Base-by-base conservation (phyloP, 2,888 invertebrate genomes). In the Helobdella robusta region DNA sequence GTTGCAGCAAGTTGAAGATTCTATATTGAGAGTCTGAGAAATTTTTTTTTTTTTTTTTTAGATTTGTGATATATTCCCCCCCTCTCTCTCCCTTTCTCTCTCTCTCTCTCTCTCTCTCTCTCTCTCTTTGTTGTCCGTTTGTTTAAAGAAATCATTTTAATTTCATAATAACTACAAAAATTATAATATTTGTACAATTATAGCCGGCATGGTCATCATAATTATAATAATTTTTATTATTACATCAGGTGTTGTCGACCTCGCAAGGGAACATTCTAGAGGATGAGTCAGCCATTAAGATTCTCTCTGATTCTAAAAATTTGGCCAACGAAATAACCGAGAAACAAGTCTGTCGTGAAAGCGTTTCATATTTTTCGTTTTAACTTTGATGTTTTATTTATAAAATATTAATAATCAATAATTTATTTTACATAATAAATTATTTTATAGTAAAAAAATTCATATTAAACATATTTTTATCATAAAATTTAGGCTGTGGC, bases 181-280 rank as follows among this genome's bases (percentile, higher is more conserved):
- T n/a, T n/a, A n/a, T n/a, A n/a, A n/a, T n/a, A n/a, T n/a, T n/a
- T n/a, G n/a, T n/a, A n/a, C n/a, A n/a, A n/a, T n/a, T n/a, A n/a
- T n/a, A n/a, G n/a, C n/a, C n/a, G n/a, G n/a, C n/a, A n/a, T n/a
- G n/a, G n/a, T n/a, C n/a, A n/a, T n/a, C n/a, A n/a, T n/a, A n/a
- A n/a, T n/a, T n/a, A n/a, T n/a, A n/a, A n/a, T n/a, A n/a, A n/a
- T n/a, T n/a, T n/a, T n/a, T n/a, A n/a, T n/a, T n/a, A n/a, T n/a
- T n/a, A n/a, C n/a, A n/a, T n/a, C n/a, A 80, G 70, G 79, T 81
- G 5, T 71, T 81, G 67, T 80, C 81, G 2, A 70, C 77, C 20
- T 81, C 81, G 15, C 79, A 81, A 73, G 81, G 81, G 15, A 82
- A 82, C 71, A 81, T 81, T 70, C 74, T 81, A 36, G 81, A 82